Conservation (phyloP, 2,888 invertebrate species). For the Aphrophora alni region DNA sequence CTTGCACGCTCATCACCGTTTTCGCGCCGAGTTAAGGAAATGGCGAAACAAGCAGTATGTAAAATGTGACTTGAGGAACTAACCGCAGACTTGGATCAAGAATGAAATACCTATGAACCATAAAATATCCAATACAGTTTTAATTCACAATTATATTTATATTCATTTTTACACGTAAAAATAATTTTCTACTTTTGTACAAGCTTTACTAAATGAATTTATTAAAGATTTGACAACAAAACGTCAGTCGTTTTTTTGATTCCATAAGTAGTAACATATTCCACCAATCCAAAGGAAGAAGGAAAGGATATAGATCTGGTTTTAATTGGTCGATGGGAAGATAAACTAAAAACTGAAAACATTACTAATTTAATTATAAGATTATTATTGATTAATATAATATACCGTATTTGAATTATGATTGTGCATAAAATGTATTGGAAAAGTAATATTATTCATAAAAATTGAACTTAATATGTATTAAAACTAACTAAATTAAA, state of each 20-base stretch:
- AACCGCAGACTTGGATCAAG: background rate
- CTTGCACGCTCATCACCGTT: conserved; percentile 35
- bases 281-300: background rate
- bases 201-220: background rate
- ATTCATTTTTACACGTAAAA: background rate
- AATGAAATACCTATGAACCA: background rate
- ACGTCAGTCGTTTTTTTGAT: background rate
- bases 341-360: background rate
- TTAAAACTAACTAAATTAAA: no score
- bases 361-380: no score
- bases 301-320: conserved; percentile 5
- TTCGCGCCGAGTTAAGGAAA: conserved; percentile 40
- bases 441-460: no score
- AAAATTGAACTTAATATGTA: no score
- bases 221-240: background rate
- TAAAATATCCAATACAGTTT: background rate
- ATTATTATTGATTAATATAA: no score
- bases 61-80: conserved; percentile 9
- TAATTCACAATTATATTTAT: background rate
- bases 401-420: no score
- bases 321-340: background rate
- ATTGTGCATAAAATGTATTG: no score
- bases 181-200: background rate
- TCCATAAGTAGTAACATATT: background rate
- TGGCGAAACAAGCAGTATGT: conserved; percentile 29